A percentile compares a stretch with the other conserved stretches of the same genome.
These are phyloP conservation scores for Cyanistes caeruleus DNA, from an alignment of 2,113 vertebrate species.

Conservation along the genomic window DNA sequence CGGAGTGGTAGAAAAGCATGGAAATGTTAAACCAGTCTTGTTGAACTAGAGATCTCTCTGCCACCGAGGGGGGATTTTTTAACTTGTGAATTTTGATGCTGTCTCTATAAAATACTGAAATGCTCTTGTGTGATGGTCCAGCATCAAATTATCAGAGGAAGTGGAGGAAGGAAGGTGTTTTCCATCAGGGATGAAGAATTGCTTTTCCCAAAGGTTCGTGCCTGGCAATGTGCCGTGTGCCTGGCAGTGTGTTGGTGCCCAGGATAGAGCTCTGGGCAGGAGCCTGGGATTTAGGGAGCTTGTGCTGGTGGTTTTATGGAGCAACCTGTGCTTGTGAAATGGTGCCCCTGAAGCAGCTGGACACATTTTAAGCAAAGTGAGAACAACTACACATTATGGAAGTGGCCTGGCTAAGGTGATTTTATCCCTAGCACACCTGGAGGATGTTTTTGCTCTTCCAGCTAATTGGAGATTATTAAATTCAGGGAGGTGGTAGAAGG, in stretches of 20 bases:
- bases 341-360: neutral
- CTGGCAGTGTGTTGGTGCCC: rapidly evolving
- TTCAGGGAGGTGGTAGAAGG: neutral
- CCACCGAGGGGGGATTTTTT: rapidly evolving
- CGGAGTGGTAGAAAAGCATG: rapidly evolving
- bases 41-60: neutral
- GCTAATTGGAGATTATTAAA: neutral
- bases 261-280: neutral
- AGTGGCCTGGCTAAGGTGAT: neutral
- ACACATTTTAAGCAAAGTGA: neutral
- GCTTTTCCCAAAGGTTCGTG: neutral
- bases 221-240: neutral
- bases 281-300: neutral
- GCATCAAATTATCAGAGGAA: neutral
- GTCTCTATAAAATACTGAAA: neutral
- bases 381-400: neutral
- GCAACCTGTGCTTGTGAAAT: neutral
- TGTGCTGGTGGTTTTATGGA: neutral
- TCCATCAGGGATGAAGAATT: neutral
- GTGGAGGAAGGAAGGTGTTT: neutral
- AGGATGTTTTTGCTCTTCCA: neutral
- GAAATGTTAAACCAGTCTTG: neutral
- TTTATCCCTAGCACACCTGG: neutral
- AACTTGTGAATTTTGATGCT: neutral
- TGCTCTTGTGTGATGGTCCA: rapidly evolving